Evolutionary conservation across 2,113 vertebrate species (phyloP), one percentile per base, ranked within the genome.

Genomic region (Rhinichthys klamathensis): DNA sequence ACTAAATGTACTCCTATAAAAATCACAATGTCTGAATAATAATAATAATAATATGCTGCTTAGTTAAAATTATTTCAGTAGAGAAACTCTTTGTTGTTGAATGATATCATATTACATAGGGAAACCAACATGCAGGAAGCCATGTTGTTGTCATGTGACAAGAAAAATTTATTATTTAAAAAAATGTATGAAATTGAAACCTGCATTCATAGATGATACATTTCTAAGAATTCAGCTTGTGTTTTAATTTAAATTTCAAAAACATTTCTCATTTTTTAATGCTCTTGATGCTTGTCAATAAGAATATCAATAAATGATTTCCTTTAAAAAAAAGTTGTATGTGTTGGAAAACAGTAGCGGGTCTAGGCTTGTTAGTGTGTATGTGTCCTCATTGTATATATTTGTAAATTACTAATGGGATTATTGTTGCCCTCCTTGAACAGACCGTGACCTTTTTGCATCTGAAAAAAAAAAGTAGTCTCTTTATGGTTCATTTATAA

Each of bases 401-500:
- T 81, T 67, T 32, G 10, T 23, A 32, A 13, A 81, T 81, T 51
- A 32, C 6, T 67, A 81, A 46, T 32, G 6, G 61, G 79, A 81
- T 67, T 81, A 77, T 11, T 32, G 27, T 13, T 51, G 38, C 18
- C 1, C 44, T 32, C 44, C 16, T 51, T 67, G 16, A 67, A 81
- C 61, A 49, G 41, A 51, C 11, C 10, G 61, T 81, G 79, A 67
- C 41, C 38, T 67, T 81, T 46, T 51, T n/a, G 6, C 41, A 51
- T 49, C 10, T 51, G 9, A 46, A 67, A 61, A 80, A 67, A 41
- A 80, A 67, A 67, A 13, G 6, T 67, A 23, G 25, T 49, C 18
- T 11, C 60, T 81, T 67, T 51, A 67, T 21, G 25, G 10, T 44
- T 67, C 60, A 67, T 81, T 67, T 81, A 65, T 23, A 54, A 82